phyloP scores from a whole-genome alignment of 2,797 vertebrate species.

The Luscinia megarhynchos region DNA sequence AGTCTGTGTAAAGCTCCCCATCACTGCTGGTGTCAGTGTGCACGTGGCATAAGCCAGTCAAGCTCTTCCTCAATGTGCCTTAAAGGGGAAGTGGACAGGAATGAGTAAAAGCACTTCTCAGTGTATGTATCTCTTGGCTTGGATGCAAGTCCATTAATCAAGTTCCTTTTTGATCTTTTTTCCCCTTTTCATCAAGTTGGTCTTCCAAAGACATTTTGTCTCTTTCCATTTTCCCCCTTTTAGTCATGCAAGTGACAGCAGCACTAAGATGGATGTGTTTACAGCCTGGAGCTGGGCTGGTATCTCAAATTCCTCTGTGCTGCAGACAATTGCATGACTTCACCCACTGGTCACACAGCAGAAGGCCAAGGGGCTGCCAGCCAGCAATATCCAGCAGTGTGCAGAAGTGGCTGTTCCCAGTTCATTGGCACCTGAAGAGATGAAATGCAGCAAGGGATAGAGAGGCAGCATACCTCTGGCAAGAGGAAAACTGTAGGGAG shows the following conservation, averaged over 20 bases:
- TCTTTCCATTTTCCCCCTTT: background rate
- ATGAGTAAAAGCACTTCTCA: background rate
- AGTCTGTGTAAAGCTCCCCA: background rate
- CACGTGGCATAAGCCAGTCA: background rate
- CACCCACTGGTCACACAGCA: background rate
- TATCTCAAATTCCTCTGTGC: background rate
- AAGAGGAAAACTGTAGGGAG: background rate
- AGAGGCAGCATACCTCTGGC: background rate
- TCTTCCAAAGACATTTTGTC: conserved; percentile 6
- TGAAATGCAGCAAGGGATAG: background rate
- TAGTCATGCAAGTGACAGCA: background rate
- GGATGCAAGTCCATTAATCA: background rate
- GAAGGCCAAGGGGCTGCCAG: background rate
- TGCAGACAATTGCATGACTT: conserved; percentile 46
- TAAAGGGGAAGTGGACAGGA: background rate
- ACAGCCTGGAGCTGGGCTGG: background rate
- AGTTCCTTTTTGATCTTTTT: background rate
- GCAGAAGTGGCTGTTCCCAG: background rate
- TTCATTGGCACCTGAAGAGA: background rate
- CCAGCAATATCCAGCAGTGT: background rate
- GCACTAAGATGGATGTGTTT: conserved; percentile 49
- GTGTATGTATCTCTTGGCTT: background rate
- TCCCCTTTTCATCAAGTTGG: background rate
- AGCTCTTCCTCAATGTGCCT: background rate
- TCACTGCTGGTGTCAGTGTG: fast-evolving